Evolutionary conservation across 2,113 vertebrate species (phyloP).

Genomic region (Ascaphus truei): DNA sequence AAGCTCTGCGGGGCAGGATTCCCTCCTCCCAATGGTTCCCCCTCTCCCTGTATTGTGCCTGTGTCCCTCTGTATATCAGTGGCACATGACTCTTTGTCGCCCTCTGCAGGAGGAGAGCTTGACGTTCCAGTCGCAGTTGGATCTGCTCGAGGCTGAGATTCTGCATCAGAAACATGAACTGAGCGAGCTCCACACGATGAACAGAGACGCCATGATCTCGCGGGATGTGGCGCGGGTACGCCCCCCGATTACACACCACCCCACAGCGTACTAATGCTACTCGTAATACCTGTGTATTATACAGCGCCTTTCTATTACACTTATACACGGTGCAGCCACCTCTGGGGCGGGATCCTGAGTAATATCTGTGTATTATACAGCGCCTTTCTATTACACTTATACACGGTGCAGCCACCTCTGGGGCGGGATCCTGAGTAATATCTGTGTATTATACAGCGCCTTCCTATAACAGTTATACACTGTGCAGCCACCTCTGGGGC

Average conservation of each 20-base stretch:
- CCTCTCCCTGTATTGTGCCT: not conserved
- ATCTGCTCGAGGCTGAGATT: constrained; percentile 68
- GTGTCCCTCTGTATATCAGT: no score
- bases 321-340: not conserved
- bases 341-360: not conserved
- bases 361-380: no score
- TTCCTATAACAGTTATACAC: not conserved
- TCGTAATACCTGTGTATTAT: no score
- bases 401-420: no score
- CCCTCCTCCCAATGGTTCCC: not conserved
- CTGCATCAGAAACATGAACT: constrained; percentile 62
- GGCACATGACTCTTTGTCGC: not conserved
- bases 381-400: no score
- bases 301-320: no score
- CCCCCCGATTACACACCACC: no score
- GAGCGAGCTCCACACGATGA: constrained; percentile 61
- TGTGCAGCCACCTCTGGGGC: not conserved
- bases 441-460: no score
- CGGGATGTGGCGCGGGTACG: constrained; percentile 70
- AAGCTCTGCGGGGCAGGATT: not conserved
- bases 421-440: no score
- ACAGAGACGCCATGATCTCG: constrained; percentile 59
- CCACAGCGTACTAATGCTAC: no score
- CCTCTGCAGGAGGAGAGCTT: constrained; percentile 71
- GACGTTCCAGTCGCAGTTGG: constrained; percentile 66